Conservation (phyloP, 2,888 invertebrate genomes). For the Leptopterna dolabrata region DNA sequence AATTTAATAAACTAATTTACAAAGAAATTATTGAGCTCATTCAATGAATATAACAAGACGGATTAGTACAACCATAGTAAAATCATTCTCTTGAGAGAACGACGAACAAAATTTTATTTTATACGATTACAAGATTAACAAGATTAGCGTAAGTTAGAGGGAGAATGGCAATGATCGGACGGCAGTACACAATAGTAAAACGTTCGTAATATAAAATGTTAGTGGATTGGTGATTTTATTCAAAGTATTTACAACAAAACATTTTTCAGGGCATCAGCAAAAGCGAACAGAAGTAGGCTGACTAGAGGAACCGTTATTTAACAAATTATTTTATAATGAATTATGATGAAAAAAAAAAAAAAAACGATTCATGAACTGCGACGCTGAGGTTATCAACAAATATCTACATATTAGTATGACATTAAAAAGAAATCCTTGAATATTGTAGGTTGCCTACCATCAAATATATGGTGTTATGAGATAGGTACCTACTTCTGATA, state of each 20-base stretch:
- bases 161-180: conserved; percentile 18
- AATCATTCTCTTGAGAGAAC: not conserved
- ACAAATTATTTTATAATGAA: not conserved
- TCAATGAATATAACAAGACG: no score
- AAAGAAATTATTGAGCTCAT: no score
- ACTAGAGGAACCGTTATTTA: conserved; percentile 27
- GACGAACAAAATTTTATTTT: not conserved
- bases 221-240: not conserved
- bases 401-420: no score
- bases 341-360: not conserved
- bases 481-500: no score
- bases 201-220: not conserved
- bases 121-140: not conserved
- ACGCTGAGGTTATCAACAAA: no score
- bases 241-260: conserved; percentile 4
- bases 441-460: no score
- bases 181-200: conserved; percentile 6
- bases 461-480: no score
- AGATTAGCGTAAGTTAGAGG: not conserved
- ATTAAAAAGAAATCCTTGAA: no score
- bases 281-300: conserved; percentile 25
- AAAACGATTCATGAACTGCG: no score
- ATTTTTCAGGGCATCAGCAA: conserved; percentile 27
- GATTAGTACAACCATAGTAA: not conserved
- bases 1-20: no score